Percentiles rank a stretch among this genome's conserved stretches.
Conservation (phyloP, 2,113 vertebrate species). For the Apistogramma diplotaenia region DNA sequence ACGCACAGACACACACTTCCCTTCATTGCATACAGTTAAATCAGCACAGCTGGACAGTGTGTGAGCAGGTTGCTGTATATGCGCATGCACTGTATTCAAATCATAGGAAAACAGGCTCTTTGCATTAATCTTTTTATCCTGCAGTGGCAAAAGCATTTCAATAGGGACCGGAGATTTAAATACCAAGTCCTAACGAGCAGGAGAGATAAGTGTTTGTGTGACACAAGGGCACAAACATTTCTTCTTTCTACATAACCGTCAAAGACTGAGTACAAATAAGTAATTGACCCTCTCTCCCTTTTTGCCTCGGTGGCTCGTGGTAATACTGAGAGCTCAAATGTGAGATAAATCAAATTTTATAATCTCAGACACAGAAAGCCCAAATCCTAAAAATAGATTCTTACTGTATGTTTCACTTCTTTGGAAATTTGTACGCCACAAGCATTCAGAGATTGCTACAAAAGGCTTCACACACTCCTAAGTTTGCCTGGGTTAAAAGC, state of each 20-base stretch:
- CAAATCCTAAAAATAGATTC: conserved; percentile 35
- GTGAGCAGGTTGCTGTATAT: conserved; percentile 21
- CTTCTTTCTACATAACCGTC: background rate
- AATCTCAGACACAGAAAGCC: conserved; percentile 8
- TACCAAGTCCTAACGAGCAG: conserved; percentile 49
- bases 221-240: conserved; percentile 25
- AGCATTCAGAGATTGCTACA: conserved; percentile 39
- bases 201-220: conserved; percentile 38
- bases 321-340: background rate
- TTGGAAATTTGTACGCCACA: conserved; percentile 26
- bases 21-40: conserved; percentile 46
- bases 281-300: conserved; percentile 21
- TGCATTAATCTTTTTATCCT: conserved; percentile 49
- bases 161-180: conserved; percentile 35
- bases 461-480: conserved; percentile 34
- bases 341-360: conserved; percentile 14
- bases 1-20: background rate
- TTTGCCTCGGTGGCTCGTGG: background rate
- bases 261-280: conserved; percentile 34
- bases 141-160: conserved; percentile 41
- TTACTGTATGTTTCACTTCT: conserved; percentile 23
- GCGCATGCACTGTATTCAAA: conserved; percentile 22
- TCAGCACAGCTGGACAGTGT: conserved; percentile 50
- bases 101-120: conserved; percentile 16
- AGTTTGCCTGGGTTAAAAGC: conserved; percentile 37